phyloP scores from a whole-genome alignment of 2,113 vertebrate species.

The Mellivora capensis region DNA sequence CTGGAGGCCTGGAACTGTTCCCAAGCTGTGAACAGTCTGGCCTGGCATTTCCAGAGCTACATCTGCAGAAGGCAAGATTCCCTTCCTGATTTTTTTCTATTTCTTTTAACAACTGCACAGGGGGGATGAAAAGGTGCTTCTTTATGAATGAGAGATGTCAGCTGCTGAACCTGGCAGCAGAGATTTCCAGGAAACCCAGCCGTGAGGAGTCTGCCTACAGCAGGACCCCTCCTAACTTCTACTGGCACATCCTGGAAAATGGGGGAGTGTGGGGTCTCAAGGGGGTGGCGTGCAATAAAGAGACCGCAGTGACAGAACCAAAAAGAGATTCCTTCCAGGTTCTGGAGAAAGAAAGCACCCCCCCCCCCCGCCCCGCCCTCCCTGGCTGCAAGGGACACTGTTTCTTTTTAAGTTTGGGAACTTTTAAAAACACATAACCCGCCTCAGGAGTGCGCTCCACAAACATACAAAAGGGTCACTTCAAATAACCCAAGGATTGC shows the following conservation, averaged over 20 bases:
- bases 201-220: background rate
- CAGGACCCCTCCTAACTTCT: background rate
- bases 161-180: conserved; percentile 17
- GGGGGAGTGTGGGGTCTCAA: background rate
- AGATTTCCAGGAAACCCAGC: conserved; percentile 32
- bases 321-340: conserved; percentile 29
- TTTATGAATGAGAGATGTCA: conserved; percentile 57
- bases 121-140: conserved; percentile 35
- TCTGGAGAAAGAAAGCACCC: background rate
- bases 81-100: conserved; percentile 44
- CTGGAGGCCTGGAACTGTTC: conserved; percentile 35
- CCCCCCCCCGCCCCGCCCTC: too few species aligned
- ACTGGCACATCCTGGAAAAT: background rate
- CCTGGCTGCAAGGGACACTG: background rate
- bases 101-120: conserved; percentile 35
- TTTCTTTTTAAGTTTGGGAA: background rate
- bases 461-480: conserved; percentile 60
- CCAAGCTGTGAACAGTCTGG: background rate
- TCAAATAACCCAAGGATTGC: conserved; percentile 69
- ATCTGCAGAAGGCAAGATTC: conserved; percentile 50
- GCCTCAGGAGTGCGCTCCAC: background rate
- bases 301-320: background rate
- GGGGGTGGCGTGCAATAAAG: background rate
- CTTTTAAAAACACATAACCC: background rate
- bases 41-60: conserved; percentile 40